These are phyloP conservation scores for Pitta sordida DNA, from an alignment of 2,113 vertebrate genomes.

Conservation along the genomic window DNA sequence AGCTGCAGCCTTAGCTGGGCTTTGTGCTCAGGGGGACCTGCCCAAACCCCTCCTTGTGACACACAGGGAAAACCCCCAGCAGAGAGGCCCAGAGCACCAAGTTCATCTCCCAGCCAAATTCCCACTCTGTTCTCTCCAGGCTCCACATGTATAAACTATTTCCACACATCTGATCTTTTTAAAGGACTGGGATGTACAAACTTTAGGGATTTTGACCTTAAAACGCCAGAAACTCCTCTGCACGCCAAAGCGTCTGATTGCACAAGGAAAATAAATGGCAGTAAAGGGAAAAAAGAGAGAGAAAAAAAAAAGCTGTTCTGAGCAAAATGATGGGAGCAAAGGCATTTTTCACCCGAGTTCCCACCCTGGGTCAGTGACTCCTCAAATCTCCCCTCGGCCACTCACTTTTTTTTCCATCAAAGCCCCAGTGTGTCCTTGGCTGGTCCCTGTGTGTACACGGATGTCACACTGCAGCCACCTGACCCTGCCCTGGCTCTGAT, in stretches of 20 bases:
- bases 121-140: neutral
- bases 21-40: neutral
- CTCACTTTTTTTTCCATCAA: neutral
- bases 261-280: constrained; percentile 7
- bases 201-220: constrained; percentile 58
- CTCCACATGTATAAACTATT: constrained; percentile 1
- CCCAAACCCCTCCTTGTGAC: neutral
- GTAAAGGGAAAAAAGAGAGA: neutral
- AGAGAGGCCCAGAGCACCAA: neutral
- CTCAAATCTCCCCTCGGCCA: neutral
- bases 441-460: neutral
- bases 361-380: neutral
- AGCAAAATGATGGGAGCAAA: neutral
- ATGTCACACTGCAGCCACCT: neutral
- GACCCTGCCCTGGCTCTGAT: neutral
- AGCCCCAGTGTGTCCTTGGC: neutral
- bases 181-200: constrained; percentile 11
- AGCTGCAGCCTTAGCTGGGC: neutral
- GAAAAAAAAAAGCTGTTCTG: neutral
- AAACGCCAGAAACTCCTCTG: neutral
- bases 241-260: neutral
- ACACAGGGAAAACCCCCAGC: neutral
- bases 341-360: neutral
- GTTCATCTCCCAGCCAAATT: neutral
- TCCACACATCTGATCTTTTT: constrained; percentile 11